Percentiles rank a stretch among this genome's conserved stretches.
These are phyloP conservation scores for Corvus cornix DNA, from an alignment of 2,113 vertebrate genomes.

Conservation along the genomic window DNA sequence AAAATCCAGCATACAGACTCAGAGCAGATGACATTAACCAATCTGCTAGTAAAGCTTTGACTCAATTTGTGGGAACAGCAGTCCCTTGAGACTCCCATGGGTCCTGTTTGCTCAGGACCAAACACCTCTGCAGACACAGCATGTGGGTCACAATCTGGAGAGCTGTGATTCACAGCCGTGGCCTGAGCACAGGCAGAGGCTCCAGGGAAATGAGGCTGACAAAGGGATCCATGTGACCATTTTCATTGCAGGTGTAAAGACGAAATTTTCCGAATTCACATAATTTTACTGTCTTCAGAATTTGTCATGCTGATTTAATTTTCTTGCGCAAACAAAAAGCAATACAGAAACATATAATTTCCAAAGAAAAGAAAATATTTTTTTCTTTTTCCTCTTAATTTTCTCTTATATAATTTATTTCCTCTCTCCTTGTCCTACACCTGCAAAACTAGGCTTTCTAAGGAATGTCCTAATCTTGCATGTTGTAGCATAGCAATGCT, in stretches of 20 bases:
- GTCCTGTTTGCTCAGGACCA: background rate
- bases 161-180: background rate
- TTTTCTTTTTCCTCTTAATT: background rate
- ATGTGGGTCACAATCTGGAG: background rate
- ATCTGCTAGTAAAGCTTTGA: background rate
- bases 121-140: background rate
- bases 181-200: background rate
- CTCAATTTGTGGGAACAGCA: background rate
- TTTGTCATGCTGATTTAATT: background rate
- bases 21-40: background rate
- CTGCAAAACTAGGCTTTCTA: background rate
- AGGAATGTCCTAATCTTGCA: background rate
- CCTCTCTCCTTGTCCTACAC: background rate
- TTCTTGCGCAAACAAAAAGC: background rate
- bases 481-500: background rate
- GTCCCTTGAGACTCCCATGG: rapidly evolving
- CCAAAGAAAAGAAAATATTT: background rate
- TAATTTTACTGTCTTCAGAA: background rate
- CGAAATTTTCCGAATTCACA: rapidly evolving
- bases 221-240: background rate
- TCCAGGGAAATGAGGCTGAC: rapidly evolving
- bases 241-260: background rate
- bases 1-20: background rate
- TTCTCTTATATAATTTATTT: background rate
- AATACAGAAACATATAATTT: background rate